Conservation (phyloP, 1,140 invertebrate species). For the Trichomalopsis sarcophagae region DNA sequence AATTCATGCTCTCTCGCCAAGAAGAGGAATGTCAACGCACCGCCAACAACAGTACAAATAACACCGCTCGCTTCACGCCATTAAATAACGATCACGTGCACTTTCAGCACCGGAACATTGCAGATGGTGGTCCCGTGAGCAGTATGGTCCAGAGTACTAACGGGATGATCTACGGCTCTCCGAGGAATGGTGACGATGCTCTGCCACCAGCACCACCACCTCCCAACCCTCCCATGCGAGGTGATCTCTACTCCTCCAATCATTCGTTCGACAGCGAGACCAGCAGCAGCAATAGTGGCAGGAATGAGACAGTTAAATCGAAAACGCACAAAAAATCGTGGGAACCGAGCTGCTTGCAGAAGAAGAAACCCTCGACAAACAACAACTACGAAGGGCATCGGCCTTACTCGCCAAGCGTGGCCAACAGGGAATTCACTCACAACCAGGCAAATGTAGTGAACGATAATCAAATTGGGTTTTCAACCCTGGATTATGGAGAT, state of each 20-base stretch:
- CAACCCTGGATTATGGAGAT: slow-evolving; percentile 47
- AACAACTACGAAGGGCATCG: slow-evolving; percentile 34
- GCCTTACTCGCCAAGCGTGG: not conserved
- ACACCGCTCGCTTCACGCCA: slow-evolving; percentile 57
- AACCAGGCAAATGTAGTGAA: slow-evolving; percentile 8
- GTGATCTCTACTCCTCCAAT: slow-evolving; percentile 21
- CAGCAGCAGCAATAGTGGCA: not conserved
- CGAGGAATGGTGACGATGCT: slow-evolving; percentile 58
- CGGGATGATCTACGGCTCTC: slow-evolving; percentile 58
- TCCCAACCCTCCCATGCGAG: not conserved
- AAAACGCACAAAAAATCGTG: slow-evolving; percentile 50
- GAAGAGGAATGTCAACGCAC: slow-evolving; percentile 78
- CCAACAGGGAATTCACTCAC: not conserved
- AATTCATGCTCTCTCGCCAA: slow-evolving; percentile 84
- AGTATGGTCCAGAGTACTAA: slow-evolving; percentile 52
- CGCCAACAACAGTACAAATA: slow-evolving; percentile 49
- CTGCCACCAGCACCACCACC: slow-evolving; percentile 32
- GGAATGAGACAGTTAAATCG: slow-evolving; percentile 1
- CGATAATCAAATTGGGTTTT: slow-evolving; percentile 37
- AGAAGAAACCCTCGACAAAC: slow-evolving; percentile 10
- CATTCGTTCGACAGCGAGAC: slow-evolving; percentile 34
- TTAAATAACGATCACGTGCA: slow-evolving; percentile 65
- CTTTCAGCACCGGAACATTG: slow-evolving; percentile 61
- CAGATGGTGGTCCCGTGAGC: slow-evolving; percentile 49
- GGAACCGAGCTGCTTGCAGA: slow-evolving; percentile 48